Conservation (phyloP, 2,888 invertebrate genomes). For the Timema cristinae region DNA sequence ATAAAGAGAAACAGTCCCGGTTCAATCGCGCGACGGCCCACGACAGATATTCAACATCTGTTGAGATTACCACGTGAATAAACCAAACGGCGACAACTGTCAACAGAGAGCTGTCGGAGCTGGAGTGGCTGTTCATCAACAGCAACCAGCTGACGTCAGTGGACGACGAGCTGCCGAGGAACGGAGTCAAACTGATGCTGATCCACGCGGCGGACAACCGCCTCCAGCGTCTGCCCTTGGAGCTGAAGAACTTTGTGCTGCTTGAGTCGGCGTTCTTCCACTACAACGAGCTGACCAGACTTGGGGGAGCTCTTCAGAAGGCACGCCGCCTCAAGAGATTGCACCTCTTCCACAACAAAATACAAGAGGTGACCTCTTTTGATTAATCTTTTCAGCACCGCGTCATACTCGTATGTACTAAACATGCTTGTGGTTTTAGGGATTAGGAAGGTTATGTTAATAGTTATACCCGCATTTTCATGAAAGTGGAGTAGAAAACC, state of each 20-base stretch:
- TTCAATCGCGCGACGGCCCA: too few species aligned
- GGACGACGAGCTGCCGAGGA: slow-evolving; percentile 70
- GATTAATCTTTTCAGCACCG: background rate
- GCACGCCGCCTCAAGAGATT: slow-evolving; percentile 62
- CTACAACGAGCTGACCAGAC: slow-evolving; percentile 63
- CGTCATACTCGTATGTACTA: too few species aligned
- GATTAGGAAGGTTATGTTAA: too few species aligned
- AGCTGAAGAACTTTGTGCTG: slow-evolving; percentile 63
- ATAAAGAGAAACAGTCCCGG: background rate
- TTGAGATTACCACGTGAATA: too few species aligned
- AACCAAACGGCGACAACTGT: too few species aligned
- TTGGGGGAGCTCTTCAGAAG: slow-evolving; percentile 69
- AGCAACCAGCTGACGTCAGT: slow-evolving; percentile 68
- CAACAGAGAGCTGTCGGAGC: slow-evolving; percentile 58
- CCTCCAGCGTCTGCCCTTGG: slow-evolving; percentile 64
- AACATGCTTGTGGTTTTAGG: too few species aligned
- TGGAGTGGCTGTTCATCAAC: slow-evolving; percentile 77
- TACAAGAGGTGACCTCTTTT: slow-evolving; percentile 62
- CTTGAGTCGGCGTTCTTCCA: slow-evolving; percentile 69
- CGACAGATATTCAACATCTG: too few species aligned
- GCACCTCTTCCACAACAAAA: slow-evolving; percentile 67
- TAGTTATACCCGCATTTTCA: too few species aligned
- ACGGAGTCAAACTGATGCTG: slow-evolving; percentile 59
- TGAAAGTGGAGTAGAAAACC: too few species aligned
- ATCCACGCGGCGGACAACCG: slow-evolving; percentile 73